phyloP scores from a whole-genome alignment of 1,140 invertebrate genomes.

The Maconellicoccus hirsutus region DNA sequence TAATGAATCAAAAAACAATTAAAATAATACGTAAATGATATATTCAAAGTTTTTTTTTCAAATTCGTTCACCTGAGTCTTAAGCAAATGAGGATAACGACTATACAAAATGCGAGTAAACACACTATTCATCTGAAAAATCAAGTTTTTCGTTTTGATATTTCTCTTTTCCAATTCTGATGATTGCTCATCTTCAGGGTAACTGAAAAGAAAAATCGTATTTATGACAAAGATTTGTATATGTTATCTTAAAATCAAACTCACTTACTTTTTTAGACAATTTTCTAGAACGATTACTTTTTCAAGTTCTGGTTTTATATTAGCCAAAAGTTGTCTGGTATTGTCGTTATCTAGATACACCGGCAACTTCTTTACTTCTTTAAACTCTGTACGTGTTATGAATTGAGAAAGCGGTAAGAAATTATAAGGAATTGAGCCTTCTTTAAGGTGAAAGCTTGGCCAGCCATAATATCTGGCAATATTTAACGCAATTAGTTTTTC shows the following conservation, averaged over 20 bases:
- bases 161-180: slow-evolving; percentile 34
- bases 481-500: slow-evolving; percentile 25
- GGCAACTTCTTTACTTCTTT: slow-evolving; percentile 41
- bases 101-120: slow-evolving; percentile 43
- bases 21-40: slow-evolving; percentile 23
- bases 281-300: slow-evolving; percentile 26
- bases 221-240: not conserved
- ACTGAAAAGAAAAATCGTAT: not conserved
- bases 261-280: slow-evolving; percentile 20
- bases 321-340: slow-evolving; percentile 23
- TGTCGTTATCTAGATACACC: slow-evolving; percentile 24
- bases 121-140: slow-evolving; percentile 55
- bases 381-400: slow-evolving; percentile 58
- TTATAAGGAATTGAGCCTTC: slow-evolving; percentile 52
- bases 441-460: slow-evolving; percentile 45
- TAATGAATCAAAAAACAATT: too few relatives aligned
- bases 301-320: slow-evolving; percentile 26
- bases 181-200: slow-evolving; percentile 28
- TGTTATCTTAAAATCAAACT: not conserved
- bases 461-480: slow-evolving; percentile 63
- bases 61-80: slow-evolving; percentile 42
- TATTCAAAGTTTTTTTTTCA: slow-evolving; percentile 26
- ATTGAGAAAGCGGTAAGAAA: slow-evolving; percentile 49
- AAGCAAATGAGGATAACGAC: slow-evolving; percentile 46
- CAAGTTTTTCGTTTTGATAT: slow-evolving; percentile 40